A percentile compares a stretch with the other conserved stretches of the same genome.
Conservation (phyloP, 1,140 invertebrate genomes). For the Aleiodes sp. region DNA sequence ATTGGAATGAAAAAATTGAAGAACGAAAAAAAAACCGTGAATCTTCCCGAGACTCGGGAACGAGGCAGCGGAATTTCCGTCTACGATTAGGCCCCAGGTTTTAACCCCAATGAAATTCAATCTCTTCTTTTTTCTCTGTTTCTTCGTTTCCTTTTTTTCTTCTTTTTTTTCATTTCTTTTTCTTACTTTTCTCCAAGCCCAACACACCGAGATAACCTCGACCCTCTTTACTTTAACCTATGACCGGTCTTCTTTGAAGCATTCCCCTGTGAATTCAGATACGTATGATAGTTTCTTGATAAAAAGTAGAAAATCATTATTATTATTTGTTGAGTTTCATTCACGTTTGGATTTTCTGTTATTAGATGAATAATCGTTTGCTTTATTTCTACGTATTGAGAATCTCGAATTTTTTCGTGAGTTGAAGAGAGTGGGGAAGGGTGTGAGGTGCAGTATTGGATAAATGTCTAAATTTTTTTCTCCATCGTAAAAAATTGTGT, state of each 20-base stretch:
- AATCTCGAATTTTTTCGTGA: too few relatives aligned
- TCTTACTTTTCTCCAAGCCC: not conserved
- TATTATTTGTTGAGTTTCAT: not conserved
- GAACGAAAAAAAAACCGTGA: not conserved
- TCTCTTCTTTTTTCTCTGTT: not conserved
- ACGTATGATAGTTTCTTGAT: not conserved
- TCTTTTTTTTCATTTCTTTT: not conserved
- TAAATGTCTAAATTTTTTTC: too few relatives aligned
- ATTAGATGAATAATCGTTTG: not conserved
- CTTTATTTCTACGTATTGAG: not conserved
- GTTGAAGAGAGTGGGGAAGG: too few relatives aligned
- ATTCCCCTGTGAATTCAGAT: slow-evolving; percentile 1
- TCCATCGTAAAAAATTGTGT: too few relatives aligned
- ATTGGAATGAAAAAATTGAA: not conserved
- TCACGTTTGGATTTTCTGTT: not conserved
- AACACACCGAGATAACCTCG: slow-evolving; percentile 34
- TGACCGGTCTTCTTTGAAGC: slow-evolving; percentile 5
- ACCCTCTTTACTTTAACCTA: slow-evolving; percentile 27
- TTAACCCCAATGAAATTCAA: not conserved
- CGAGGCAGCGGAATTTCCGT: not conserved
- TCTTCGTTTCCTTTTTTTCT: not conserved
- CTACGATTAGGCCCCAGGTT: not conserved
- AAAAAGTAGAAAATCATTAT: not conserved
- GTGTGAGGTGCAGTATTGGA: too few relatives aligned
- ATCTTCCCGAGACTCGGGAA: not conserved